Percentiles rank a stretch among this genome's conserved stretches.
Conservation (phyloP, 2,888 invertebrate genomes). For the Nemapogon koenigi region DNA sequence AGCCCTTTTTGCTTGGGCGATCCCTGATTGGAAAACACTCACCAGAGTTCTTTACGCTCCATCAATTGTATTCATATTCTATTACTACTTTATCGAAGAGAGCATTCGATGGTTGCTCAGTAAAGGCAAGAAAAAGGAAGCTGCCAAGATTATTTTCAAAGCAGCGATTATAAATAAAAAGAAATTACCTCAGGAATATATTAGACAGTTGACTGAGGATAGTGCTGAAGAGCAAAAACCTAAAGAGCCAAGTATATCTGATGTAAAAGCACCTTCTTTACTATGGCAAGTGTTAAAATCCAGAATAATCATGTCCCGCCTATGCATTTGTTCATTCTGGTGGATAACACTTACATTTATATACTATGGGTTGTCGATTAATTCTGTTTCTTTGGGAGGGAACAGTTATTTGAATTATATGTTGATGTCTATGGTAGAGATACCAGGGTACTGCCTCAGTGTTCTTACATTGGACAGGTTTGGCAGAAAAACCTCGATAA, state of each 20-base stretch:
- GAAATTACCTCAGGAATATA: constrained; percentile 1
- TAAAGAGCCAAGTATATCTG: too few relatives aligned
- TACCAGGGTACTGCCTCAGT: constrained; percentile 69
- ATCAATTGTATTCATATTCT: constrained; percentile 65
- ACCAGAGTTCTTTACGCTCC: constrained; percentile 70
- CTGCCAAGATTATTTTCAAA: constrained; percentile 24
- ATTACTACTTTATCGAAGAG: constrained; percentile 69
- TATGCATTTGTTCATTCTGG: constrained; percentile 73
- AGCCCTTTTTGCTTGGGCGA: constrained; percentile 67
- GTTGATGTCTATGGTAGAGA: constrained; percentile 67
- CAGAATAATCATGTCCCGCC: constrained; percentile 53
- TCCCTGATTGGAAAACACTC: constrained; percentile 70
- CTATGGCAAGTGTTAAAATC: constrained; percentile 52
- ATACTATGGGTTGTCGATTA: constrained; percentile 81
- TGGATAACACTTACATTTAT: constrained; percentile 82
- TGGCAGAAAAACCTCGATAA: constrained; percentile 65
- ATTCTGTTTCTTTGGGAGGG: constrained; percentile 76
- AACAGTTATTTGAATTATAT: constrained; percentile 83
- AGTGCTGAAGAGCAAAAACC: not conserved
- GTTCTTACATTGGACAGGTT: constrained; percentile 63
- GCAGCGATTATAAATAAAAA: constrained; percentile 4
- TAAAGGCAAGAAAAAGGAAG: constrained; percentile 58
- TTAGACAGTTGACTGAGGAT: constrained; percentile 3
- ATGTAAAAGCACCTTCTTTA: constrained; percentile 22
- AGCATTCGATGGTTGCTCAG: constrained; percentile 76